Evolutionary conservation across 1,140 invertebrate species (phyloP).

Genomic region (Gonioctena quinquepunctata): DNA sequence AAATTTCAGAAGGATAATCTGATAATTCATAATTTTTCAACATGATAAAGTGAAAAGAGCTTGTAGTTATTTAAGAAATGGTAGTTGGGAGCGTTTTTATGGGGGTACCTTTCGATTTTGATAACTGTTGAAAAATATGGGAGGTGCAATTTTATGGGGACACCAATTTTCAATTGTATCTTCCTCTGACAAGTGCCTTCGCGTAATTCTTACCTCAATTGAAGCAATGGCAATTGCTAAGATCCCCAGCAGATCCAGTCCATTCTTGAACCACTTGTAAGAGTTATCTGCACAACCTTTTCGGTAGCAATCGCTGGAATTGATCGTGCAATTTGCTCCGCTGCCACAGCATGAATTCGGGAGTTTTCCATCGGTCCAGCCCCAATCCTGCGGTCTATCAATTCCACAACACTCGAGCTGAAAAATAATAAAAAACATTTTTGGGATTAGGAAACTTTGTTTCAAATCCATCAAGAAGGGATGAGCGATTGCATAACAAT

Average conservation of each 20-base stretch:
- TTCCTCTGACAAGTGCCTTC: neutral
- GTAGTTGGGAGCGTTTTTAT: too few species aligned
- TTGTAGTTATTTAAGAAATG: too few species aligned
- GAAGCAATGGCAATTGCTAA: constrained; percentile 69
- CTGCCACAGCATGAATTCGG: constrained; percentile 12
- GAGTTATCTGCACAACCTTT: constrained; percentile 40
- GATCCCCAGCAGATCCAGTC: constrained; percentile 63
- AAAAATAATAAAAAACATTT: constrained; percentile 1
- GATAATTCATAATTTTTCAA: neutral
- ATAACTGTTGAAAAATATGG: too few species aligned
- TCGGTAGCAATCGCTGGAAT: neutral
- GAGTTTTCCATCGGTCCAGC: neutral
- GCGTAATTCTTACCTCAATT: constrained; percentile 62
- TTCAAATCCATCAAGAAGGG: too few species aligned
- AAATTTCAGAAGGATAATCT: too few species aligned
- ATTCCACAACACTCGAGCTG: constrained; percentile 65
- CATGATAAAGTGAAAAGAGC: neutral
- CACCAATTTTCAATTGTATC: neutral
- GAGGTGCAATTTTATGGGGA: too few species aligned
- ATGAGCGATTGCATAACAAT: too few species aligned
- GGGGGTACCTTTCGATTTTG: too few species aligned
- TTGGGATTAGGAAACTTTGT: too few species aligned
- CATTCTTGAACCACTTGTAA: constrained; percentile 56
- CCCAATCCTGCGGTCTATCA: constrained; percentile 54
- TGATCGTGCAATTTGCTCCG: neutral